Evolutionary conservation across 2,888 invertebrate genomes (phyloP), one percentile per base, ranked within the genome.

Genomic region (Lydus trimaculatus): DNA sequence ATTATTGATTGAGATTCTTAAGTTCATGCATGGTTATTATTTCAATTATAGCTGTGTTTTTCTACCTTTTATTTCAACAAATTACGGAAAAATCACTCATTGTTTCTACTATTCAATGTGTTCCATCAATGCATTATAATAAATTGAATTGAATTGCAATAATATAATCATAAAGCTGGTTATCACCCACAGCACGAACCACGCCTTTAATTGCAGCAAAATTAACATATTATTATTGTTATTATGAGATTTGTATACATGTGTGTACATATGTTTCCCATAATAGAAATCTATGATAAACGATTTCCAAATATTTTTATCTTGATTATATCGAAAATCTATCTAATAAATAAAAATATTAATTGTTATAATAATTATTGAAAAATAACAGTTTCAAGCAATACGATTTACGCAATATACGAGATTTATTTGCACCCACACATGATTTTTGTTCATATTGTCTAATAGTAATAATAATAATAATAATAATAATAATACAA

Each of bases 171-270:
- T 56, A 56, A 11, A 25, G 56, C 56, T 56, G 56, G 56, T 59
- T 65, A 61, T 66, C 69, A 69, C 69, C 69, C 66, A 69, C 65
- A 63, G 68, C 39, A 64, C 63, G 62, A 61, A 64, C 63, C 65
- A 69, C 69, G 69, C 69, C 69, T 58, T 58, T 69, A 69, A 69
- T 69, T 69, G 69, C 63, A 52, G 60, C 59, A 33, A 61, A 66
- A 69, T 69, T 69, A 69, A 66, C 69, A 69, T 69, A 69, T 66
- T 60, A 66, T 65, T 56, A 56, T 52, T 20, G 23, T 52, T n/a
- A 39, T n/a, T 7, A 33, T 43, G 2, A 28, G 23, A 8, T 43
- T 17, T 36, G 7, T 33, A 11, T 15, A 15, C 9, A 8, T 31
- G 31, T 9, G 7, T 31, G 1, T 36, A 48, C 8, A 48, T 56